These are phyloP conservation scores for Furcula furcula DNA, from an alignment of 2,888 invertebrate genomes.

Conservation along the genomic window DNA sequence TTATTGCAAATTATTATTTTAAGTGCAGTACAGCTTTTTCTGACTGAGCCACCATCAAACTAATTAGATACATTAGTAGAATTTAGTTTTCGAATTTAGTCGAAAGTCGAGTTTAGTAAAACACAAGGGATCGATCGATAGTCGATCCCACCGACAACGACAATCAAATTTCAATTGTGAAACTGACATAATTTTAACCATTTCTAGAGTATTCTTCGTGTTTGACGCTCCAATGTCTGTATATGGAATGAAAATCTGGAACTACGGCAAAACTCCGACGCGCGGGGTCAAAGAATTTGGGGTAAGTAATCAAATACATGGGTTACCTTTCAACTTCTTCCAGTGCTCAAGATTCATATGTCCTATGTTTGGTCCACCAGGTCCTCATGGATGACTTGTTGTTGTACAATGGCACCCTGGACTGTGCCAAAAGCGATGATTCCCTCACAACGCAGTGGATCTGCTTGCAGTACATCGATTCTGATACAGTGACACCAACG, in stretches of 20 bases:
- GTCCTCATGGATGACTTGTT: conserved; percentile 90
- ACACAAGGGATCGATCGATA: too few relatives aligned
- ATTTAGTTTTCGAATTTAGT: too few relatives aligned
- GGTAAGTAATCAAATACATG: conserved; percentile 81
- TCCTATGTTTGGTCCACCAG: conserved; percentile 58
- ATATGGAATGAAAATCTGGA: conserved; percentile 90
- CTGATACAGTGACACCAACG: conserved; percentile 58
- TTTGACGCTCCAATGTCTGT: conserved; percentile 88
- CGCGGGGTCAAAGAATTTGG: conserved; percentile 92
- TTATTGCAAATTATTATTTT: too few relatives aligned
- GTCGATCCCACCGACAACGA: too few relatives aligned
- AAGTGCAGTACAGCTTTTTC: too few relatives aligned
- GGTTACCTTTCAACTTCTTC: neutral
- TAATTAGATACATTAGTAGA: too few relatives aligned
- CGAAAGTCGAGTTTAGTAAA: too few relatives aligned
- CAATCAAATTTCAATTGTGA: neutral
- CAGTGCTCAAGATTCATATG: too few relatives aligned
- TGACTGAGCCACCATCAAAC: too few relatives aligned
- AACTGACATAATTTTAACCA: too few relatives aligned
- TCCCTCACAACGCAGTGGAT: conserved; percentile 60
- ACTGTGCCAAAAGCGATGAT: conserved; percentile 61
- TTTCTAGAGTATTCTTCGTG: conserved; percentile 86
- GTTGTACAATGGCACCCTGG: conserved; percentile 87
- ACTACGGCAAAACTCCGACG: conserved; percentile 89
- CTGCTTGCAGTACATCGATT: conserved; percentile 59